Percentiles rank a stretch among this genome's conserved stretches.
These are phyloP conservation scores for Cichladusa arquata DNA, from an alignment of 2,113 vertebrate genomes.

Conservation along the genomic window DNA sequence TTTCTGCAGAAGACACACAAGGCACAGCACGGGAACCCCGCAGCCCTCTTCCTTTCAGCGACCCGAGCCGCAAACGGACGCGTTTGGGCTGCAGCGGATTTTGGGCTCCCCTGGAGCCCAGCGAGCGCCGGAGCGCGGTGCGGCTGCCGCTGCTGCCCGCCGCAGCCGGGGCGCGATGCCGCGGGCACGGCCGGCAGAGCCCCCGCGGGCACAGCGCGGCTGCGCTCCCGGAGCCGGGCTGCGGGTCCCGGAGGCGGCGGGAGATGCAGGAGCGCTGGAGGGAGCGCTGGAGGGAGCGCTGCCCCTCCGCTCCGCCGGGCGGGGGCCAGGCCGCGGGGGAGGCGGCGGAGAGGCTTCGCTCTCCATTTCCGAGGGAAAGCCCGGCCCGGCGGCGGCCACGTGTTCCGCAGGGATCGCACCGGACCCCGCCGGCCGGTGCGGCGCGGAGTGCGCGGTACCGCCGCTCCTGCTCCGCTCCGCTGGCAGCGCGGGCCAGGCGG, in stretches of 20 bases:
- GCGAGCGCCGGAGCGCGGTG: fast-evolving
- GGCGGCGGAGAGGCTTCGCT: neutral
- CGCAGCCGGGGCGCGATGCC: neutral
- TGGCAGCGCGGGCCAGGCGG: neutral
- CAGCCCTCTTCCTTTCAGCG: neutral
- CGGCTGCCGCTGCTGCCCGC: neutral
- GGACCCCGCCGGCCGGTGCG: neutral
- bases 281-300: neutral
- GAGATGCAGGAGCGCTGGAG: no score
- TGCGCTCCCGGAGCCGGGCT: neutral
- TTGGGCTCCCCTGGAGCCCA: neutral
- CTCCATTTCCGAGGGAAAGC: neutral
- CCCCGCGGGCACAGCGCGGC: neutral
- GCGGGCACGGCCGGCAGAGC: neutral
- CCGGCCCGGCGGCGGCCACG: neutral
- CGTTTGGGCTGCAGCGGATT: fast-evolving
- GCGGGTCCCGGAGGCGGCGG: neutral
- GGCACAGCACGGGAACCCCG: neutral
- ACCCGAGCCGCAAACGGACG: neutral
- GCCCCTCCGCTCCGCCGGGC: neutral
- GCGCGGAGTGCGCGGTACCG: neutral
- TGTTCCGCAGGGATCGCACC: neutral
- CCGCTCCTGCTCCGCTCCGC: neutral
- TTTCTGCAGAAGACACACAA: neutral
- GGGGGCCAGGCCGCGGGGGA: neutral